A percentile compares a stretch with the other conserved stretches of the same genome.
Evolutionary conservation across 2,888 invertebrate genomes (phyloP).

Genomic region (Trachelus iudaicus): DNA sequence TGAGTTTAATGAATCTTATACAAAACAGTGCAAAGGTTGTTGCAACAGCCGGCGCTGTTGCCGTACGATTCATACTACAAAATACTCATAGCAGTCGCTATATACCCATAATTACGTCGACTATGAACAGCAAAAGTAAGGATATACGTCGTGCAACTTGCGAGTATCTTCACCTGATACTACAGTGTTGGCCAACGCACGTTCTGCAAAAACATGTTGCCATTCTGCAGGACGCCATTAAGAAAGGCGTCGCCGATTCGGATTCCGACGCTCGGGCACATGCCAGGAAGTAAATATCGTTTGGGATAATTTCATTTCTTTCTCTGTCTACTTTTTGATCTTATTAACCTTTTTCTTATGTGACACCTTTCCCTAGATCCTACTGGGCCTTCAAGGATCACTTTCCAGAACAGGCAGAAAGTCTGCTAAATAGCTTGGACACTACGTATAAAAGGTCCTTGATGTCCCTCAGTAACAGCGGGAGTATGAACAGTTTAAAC

Average conservation of each 20-base stretch:
- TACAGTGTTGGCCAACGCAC: conserved; percentile 89
- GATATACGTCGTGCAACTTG: conserved; percentile 85
- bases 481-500: conserved; percentile 68
- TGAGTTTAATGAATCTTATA: conserved; percentile 87
- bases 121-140: conserved; percentile 88
- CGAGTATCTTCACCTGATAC: conserved; percentile 84
- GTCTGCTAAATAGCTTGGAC: conserved; percentile 85
- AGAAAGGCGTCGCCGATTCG: conserved; percentile 91
- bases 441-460: conserved; percentile 77
- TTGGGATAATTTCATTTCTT: background rate
- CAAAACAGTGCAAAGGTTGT: conserved; percentile 97
- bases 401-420: conserved; percentile 91
- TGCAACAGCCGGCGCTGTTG: conserved; percentile 87
- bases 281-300: conserved; percentile 77
- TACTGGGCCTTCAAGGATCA: conserved; percentile 90
- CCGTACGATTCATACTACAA: conserved; percentile 88
- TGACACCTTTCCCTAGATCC: conserved; percentile 71
- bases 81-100: conserved; percentile 84
- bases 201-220: conserved; percentile 84
- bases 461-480: conserved; percentile 71
- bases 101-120: conserved; percentile 81
- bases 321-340: background rate
- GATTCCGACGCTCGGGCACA: conserved; percentile 88
- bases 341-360: background rate
- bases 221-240: conserved; percentile 83